Base-by-base conservation (phyloP, 2,797 vertebrate species). In the Ceryle rudis region DNA sequence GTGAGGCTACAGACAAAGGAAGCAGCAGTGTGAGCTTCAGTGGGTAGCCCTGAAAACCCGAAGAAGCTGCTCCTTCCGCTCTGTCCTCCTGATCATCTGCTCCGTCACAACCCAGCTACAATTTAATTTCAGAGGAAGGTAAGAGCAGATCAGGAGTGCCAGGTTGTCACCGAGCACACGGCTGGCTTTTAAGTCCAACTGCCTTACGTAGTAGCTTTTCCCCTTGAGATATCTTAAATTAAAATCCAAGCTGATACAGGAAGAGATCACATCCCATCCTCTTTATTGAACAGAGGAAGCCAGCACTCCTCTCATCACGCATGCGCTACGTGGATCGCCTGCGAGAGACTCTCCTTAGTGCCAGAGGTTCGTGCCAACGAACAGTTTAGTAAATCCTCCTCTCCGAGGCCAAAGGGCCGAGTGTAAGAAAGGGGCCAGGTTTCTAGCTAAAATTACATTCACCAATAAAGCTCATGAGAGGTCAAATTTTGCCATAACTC, bases 401-500 rank as follows among this genome's bases (percentile, higher is more conserved):
- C 96, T 96, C 96, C 5, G 42, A 97, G 98, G 98, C 97, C 96
- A 98, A 96, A 98, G 96, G 98, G 97, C 91, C 70, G 88, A 94
- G 81, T 96, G 94, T 98, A 97, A 97, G 98, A 97, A 98, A 98
- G 98, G 97, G 96, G 97, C 98, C 97, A 97, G 98, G 97, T 98
- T 98, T 98, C 98, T 64, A 98, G 97, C 98, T 99, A 99, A 99
- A 99, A 99, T 99, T 99, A 99, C 98, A 98, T 99, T 99, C 98
- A 97, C 98, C 95, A 96, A 92, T 96, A 98, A 98, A 98, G 98
- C 98, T 98, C 98, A 97, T 13, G 37, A 97, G 97, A 98, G 98
- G 98, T 98, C 98, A 98, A 95, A 98, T 98, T 98, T 97, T 96
- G 97, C 97, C 97, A 98, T 98, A 98, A 98, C 97, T 98, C 98